Percentiles rank a stretch among this genome's conserved stretches.
These are phyloP conservation scores for Neoitamus cyanurus DNA, from an alignment of 2,888 invertebrate genomes.

Conservation along the genomic window DNA sequence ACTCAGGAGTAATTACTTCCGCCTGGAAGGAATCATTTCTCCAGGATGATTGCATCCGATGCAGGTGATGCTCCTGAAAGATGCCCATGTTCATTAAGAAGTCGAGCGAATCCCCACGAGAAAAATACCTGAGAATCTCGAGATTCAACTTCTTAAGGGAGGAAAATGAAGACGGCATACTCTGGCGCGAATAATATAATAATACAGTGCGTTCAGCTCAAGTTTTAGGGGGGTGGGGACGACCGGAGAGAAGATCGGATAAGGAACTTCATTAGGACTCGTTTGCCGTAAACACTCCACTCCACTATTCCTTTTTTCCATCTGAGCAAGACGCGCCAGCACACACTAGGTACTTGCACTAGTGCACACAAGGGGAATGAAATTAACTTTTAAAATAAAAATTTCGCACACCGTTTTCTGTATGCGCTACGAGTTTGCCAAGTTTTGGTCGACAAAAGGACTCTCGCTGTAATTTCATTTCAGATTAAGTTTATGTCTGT, in stretches of 20 bases:
- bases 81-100: neutral
- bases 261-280: neutral
- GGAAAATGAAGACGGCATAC: neutral
- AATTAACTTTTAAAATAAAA: neutral
- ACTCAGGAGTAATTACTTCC: conserved; percentile 35
- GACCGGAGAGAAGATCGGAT: neutral
- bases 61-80: neutral
- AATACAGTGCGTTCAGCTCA: neutral
- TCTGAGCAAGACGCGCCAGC: neutral
- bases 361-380: neutral
- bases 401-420: neutral
- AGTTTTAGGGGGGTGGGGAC: neutral
- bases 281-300: neutral
- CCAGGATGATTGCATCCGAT: conserved; percentile 19
- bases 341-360: neutral
- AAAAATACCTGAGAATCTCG: neutral
- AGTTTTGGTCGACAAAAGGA: neutral
- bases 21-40: neutral
- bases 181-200: neutral
- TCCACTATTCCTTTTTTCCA: neutral
- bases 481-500: neutral
- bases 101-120: neutral
- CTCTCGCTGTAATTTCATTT: neutral
- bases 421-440: neutral
- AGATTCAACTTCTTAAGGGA: neutral